Evolutionary conservation across 2,888 invertebrate species (phyloP).

Genomic region (Hypolimnas misippus): DNA sequence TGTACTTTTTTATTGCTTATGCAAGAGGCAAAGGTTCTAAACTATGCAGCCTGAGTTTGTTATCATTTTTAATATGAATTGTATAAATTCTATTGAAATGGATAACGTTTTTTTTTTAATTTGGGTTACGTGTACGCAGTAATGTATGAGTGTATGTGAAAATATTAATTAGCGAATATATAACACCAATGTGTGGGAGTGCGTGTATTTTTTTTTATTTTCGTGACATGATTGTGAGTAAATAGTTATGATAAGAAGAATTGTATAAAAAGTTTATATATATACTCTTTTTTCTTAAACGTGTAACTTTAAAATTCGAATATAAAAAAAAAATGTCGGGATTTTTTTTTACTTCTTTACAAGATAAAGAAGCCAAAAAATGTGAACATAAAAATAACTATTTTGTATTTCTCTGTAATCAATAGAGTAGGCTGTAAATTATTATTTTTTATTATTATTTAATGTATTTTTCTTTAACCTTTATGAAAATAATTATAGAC

Average conservation of each 20-base stretch:
- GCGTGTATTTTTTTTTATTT: slow-evolving; percentile 19
- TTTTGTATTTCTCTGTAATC: slow-evolving; percentile 22
- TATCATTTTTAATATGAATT: background rate
- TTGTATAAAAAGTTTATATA: slow-evolving; percentile 16
- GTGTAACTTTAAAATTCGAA: slow-evolving; percentile 14
- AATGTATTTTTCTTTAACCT: slow-evolving; percentile 19
- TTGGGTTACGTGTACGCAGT: slow-evolving; percentile 2
- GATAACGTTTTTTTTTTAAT: background rate
- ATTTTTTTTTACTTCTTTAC: slow-evolving; percentile 31
- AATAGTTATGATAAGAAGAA: slow-evolving; percentile 11
- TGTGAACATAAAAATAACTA: background rate
- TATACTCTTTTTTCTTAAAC: slow-evolving; percentile 2
- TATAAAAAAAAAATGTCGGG: background rate
- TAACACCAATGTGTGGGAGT: slow-evolving; percentile 43
- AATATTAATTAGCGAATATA: slow-evolving; percentile 35
- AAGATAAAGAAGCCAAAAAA: slow-evolving; percentile 29
- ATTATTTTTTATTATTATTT: slow-evolving; percentile 25
- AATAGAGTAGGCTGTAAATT: slow-evolving; percentile 37
- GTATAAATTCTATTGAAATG: background rate
- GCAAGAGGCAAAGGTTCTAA: background rate
- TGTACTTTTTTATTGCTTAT: background rate
- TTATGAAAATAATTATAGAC: slow-evolving; percentile 20
- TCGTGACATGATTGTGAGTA: slow-evolving; percentile 4
- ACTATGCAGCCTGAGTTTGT: background rate
- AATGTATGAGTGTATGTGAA: slow-evolving; percentile 32